A percentile compares a stretch with the other conserved stretches of the same genome.
Evolutionary conservation across 2,797 vertebrate species (phyloP).

Genomic region (Sus cebifrons): DNA sequence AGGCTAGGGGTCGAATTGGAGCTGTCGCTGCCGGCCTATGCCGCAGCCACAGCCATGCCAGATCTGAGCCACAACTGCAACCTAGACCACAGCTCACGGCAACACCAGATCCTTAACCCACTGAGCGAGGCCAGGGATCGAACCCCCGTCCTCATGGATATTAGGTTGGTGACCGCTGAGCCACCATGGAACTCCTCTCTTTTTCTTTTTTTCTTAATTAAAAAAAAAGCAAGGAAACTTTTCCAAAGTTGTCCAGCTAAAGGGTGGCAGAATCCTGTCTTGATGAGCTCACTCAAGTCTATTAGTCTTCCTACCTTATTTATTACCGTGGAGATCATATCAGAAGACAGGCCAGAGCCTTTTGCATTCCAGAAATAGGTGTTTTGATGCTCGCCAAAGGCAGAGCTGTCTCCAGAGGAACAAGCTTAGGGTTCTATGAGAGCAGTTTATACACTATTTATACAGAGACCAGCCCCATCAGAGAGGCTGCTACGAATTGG

Average conservation of each 20-base stretch:
- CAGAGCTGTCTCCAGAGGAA: background rate
- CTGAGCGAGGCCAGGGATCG: too few relatives aligned
- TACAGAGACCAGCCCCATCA: accelerated
- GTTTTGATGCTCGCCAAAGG: background rate
- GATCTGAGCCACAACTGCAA: too few relatives aligned
- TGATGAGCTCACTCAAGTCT: accelerated
- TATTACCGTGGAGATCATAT: accelerated
- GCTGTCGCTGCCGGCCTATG: too few relatives aligned
- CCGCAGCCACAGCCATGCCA: too few relatives aligned
- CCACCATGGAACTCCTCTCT: too few relatives aligned
- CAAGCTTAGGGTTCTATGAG: background rate
- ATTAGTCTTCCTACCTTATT: accelerated
- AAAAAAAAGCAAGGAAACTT: background rate
- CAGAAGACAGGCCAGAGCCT: too few relatives aligned
- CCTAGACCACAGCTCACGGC: too few relatives aligned
- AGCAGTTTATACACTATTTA: background rate
- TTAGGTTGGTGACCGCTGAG: too few relatives aligned
- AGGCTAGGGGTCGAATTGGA: too few relatives aligned
- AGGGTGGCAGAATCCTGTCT: background rate
- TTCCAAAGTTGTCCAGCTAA: background rate
- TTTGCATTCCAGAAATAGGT: background rate
- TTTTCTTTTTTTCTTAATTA: background rate
- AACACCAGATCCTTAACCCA: too few relatives aligned
- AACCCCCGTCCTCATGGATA: too few relatives aligned
- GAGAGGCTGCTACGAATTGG: accelerated